Conservation (phyloP, 1,140 invertebrate genomes). For the Frieseomelitta varia region DNA sequence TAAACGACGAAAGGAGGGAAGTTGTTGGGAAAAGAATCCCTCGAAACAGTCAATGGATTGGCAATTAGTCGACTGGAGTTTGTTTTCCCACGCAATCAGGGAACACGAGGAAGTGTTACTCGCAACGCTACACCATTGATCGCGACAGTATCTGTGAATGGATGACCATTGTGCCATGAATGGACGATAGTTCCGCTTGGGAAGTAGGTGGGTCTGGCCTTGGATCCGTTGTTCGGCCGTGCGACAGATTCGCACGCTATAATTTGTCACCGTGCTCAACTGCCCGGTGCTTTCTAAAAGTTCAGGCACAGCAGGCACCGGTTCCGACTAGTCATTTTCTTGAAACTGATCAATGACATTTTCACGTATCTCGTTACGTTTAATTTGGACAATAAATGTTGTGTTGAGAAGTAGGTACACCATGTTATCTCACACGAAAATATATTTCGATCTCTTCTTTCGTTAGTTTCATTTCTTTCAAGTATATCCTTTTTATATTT, state of each 20-base stretch:
- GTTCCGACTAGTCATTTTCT: background rate
- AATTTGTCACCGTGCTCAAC: slow-evolving; percentile 19
- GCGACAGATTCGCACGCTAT: slow-evolving; percentile 56
- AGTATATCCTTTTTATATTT: no score
- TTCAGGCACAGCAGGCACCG: background rate
- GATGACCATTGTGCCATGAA: slow-evolving; percentile 56
- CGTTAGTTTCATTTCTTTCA: no score
- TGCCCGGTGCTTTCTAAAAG: background rate
- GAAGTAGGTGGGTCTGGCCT: slow-evolving; percentile 67
- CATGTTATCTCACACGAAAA: background rate
- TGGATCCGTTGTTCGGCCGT: slow-evolving; percentile 55
- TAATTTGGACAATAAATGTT: background rate
- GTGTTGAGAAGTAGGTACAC: background rate
- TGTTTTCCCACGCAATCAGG: slow-evolving; percentile 57
- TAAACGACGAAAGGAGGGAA: background rate
- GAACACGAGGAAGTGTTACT: slow-evolving; percentile 49
- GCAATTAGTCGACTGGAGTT: slow-evolving; percentile 35
- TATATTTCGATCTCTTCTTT: background rate
- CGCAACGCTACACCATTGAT: slow-evolving; percentile 59
- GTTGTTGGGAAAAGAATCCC: background rate
- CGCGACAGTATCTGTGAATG: slow-evolving; percentile 58
- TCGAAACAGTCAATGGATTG: background rate
- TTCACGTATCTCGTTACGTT: background rate
- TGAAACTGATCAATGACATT: background rate
- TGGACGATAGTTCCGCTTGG: slow-evolving; percentile 65